Evolutionary conservation across 2,113 vertebrate species (phyloP).

Genomic region (Terrapene triunguis): DNA sequence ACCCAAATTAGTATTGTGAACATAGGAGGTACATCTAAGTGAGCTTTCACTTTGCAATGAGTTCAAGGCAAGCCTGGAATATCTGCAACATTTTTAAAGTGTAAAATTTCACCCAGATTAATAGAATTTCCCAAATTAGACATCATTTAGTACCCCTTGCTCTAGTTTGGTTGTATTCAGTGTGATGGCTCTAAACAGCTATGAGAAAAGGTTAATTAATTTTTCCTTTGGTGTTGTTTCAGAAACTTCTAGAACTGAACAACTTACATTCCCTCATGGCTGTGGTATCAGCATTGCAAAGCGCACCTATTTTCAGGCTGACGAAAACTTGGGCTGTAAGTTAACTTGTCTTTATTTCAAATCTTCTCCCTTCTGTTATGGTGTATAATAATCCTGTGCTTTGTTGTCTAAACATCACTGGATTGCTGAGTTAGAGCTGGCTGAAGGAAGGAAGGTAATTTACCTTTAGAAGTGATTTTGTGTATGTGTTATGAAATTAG

Average conservation of each 20-base stretch:
- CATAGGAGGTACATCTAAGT: neutral
- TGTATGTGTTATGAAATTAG: neutral
- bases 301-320: conserved; percentile 95
- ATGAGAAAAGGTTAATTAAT: neutral
- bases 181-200: neutral
- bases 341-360: conserved; percentile 19
- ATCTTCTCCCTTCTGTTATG: neutral
- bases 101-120: neutral
- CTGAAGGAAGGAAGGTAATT: neutral
- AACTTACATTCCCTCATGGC: conserved; percentile 97
- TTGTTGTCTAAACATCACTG: neutral
- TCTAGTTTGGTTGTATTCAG: conserved; percentile 43
- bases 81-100: neutral
- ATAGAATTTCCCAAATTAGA: conserved; percentile 43
- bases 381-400: neutral
- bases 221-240: conserved; percentile 35
- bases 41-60: neutral
- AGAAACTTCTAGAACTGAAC: conserved; percentile 97
- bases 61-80: neutral
- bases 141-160: conserved; percentile 9
- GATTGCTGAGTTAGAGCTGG: neutral
- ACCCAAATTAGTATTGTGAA: neutral
- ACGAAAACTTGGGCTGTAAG: conserved; percentile 98
- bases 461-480: neutral
- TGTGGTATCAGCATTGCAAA: conserved; percentile 95